Evolutionary conservation across 2,797 vertebrate genomes (phyloP).

Genomic region (Epinephelus coioides): DNA sequence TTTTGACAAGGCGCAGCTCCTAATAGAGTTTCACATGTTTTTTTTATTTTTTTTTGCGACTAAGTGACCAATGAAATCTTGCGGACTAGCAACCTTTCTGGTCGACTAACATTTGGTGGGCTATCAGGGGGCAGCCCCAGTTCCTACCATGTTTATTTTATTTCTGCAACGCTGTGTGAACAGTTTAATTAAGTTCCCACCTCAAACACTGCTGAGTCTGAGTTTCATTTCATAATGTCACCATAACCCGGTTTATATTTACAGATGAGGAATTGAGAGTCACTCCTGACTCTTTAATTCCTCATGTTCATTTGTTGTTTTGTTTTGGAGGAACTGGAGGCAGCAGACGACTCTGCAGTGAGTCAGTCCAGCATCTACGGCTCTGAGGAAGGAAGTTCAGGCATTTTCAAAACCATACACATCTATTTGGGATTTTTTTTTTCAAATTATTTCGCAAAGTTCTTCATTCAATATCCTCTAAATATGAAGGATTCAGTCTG

Average conservation of each 20-base stretch:
- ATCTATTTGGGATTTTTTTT: background rate
- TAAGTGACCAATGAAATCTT: no score
- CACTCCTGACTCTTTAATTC: conserved; percentile 25
- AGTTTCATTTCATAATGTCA: conserved; percentile 10
- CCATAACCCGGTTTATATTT: conserved; percentile 41
- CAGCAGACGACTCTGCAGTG: conserved; percentile 41
- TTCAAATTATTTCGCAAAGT: conserved; percentile 13
- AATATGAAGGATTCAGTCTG: conserved; percentile 39
- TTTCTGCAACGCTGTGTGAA: no score
- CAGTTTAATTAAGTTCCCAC: background rate
- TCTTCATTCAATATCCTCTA: conserved; percentile 35
- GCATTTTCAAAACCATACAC: conserved; percentile 17
- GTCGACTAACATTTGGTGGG: no score
- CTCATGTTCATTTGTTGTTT: background rate
- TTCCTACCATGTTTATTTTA: background rate
- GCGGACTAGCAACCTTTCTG: no score
- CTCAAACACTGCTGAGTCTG: background rate
- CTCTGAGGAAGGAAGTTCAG: conserved; percentile 36
- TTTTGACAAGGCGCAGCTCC: no score
- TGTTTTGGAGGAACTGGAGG: conserved; percentile 44
- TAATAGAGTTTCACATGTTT: no score
- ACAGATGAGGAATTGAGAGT: conserved; percentile 47
- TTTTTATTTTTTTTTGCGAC: no score
- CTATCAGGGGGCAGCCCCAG: background rate
- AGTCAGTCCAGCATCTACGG: conserved; percentile 45